A percentile compares a stretch with the other conserved stretches of the same genome.
Conservation (phyloP, 2,113 vertebrate genomes). For the Xiphias gladius region DNA sequence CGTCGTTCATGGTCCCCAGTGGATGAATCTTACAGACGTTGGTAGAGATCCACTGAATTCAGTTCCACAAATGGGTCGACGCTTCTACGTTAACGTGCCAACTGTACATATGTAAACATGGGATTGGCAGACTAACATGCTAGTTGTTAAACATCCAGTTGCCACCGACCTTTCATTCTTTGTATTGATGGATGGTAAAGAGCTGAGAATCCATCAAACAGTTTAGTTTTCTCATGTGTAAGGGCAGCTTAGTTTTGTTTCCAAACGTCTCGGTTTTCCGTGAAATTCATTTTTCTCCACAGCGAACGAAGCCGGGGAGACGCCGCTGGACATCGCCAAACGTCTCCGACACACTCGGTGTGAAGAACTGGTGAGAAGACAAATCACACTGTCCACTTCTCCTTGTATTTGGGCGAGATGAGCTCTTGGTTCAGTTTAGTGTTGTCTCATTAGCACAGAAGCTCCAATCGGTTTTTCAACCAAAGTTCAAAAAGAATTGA, state of each 20-base stretch:
- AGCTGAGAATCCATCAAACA: neutral
- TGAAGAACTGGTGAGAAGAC: constrained; percentile 90
- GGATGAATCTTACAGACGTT: too few relatives aligned
- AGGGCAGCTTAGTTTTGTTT: neutral
- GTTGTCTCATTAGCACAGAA: too few relatives aligned
- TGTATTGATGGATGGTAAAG: neutral
- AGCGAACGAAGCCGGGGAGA: constrained; percentile 96
- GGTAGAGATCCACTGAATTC: too few relatives aligned
- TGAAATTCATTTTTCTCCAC: constrained; percentile 39
- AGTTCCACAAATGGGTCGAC: too few relatives aligned
- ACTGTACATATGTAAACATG: too few relatives aligned
- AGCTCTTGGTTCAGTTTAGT: too few relatives aligned
- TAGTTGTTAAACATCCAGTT: neutral
- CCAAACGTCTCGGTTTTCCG: neutral
- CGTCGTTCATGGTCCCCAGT: too few relatives aligned
- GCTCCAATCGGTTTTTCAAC: too few relatives aligned
- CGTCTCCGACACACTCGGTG: constrained; percentile 92
- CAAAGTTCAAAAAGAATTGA: too few relatives aligned
- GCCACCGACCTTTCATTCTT: neutral
- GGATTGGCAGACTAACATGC: too few relatives aligned
- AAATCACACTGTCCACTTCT: neutral
- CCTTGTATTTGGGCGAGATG: too few relatives aligned
- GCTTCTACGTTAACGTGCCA: neutral
- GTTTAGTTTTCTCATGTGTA: neutral
- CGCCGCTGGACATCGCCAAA: constrained; percentile 91